A percentile compares a stretch with the other conserved stretches of the same genome.
Conservation (phyloP, 2,113 vertebrate genomes). For the Megaceryle torquata region DNA sequence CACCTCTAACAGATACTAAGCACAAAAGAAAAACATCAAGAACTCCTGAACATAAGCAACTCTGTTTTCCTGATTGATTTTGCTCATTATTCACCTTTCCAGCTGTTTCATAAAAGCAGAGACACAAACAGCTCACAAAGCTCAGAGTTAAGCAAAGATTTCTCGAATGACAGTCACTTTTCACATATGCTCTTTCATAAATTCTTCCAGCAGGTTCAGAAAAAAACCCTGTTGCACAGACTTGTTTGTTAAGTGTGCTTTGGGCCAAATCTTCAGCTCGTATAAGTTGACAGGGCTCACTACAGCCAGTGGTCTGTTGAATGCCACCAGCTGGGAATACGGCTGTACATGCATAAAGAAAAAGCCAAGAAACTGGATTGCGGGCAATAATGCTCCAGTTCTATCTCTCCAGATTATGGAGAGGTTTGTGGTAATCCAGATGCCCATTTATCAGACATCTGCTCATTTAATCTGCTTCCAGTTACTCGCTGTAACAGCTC, state of each 20-base stretch:
- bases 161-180: background rate
- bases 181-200: background rate
- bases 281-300: background rate
- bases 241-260: background rate
- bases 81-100: background rate
- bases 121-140: background rate
- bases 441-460: conserved; percentile 44
- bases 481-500: background rate
- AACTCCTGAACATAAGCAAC: background rate
- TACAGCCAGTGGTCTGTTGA: background rate
- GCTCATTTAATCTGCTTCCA: background rate
- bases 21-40: conserved; percentile 7
- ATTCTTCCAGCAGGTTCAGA: background rate
- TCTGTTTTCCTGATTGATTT: background rate
- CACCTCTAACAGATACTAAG: background rate
- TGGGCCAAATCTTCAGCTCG: background rate
- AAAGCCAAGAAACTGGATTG: background rate
- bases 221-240: background rate
- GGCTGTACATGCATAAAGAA: background rate
- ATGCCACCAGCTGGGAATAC: background rate
- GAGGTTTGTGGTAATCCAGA: background rate
- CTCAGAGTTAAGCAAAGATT: background rate
- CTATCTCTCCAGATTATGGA: background rate
- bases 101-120: background rate
- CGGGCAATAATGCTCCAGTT: background rate